Evolutionary conservation across 2,888 invertebrate species (phyloP).

Genomic region (Candidula unifasciata): DNA sequence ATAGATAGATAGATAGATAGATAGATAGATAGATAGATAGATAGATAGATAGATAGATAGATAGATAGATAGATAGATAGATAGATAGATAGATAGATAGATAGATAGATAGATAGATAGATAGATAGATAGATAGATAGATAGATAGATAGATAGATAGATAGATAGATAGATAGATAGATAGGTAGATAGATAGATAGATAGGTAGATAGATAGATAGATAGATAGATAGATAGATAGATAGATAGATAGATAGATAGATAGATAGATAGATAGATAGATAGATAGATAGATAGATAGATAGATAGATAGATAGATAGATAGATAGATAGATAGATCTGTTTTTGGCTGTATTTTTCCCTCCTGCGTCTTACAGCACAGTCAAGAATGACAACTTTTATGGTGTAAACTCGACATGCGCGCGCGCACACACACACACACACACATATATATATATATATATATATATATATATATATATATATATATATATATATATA

Average conservation of each 20-base stretch:
- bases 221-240: conserved; percentile 21
- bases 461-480: too few species aligned
- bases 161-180: conserved; percentile 21
- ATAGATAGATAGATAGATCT: conserved; percentile 14
- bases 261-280: conserved; percentile 21
- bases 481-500: too few species aligned
- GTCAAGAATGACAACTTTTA: too few species aligned
- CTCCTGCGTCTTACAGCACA: too few species aligned
- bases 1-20: not conserved
- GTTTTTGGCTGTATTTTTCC: too few species aligned
- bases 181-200: conserved; percentile 18
- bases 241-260: conserved; percentile 21
- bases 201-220: conserved; percentile 16
- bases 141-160: conserved; percentile 21
- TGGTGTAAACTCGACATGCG: too few species aligned
- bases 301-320: conserved; percentile 21
- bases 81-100: conserved; percentile 12
- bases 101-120: conserved; percentile 21
- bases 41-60: not conserved
- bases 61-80: not conserved
- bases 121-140: conserved; percentile 21
- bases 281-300: conserved; percentile 21
- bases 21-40: not conserved
- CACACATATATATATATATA: too few species aligned
- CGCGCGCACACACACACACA: too few species aligned